Evolutionary conservation across 1,140 invertebrate species (phyloP).

Genomic region (Campoletis sonorensis): DNA sequence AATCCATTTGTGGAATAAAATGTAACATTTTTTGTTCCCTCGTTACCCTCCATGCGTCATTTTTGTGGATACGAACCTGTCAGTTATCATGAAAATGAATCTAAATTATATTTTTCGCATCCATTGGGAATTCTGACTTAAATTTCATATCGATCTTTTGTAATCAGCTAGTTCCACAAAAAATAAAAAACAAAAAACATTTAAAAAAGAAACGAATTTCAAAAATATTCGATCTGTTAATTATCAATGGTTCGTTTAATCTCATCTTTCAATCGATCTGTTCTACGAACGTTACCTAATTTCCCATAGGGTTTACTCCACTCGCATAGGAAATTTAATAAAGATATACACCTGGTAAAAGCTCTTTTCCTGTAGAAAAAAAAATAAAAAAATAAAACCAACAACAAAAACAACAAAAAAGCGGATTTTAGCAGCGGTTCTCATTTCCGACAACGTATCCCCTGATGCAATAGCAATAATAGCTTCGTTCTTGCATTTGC

Average conservation of each 20-base stretch:
- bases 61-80: neutral
- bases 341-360: neutral
- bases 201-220: too few relatives aligned
- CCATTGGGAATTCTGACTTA: too few relatives aligned
- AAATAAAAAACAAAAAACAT: too few relatives aligned
- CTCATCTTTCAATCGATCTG: neutral
- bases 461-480: slow-evolving; percentile 16
- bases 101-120: neutral
- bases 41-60: neutral
- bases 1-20: neutral
- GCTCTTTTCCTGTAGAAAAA: neutral
- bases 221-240: neutral
- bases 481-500: neutral
- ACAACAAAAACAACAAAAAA: too few relatives aligned
- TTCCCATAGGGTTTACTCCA: slow-evolving; percentile 9
- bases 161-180: neutral
- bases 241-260: neutral
- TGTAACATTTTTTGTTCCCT: neutral
- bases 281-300: neutral
- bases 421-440: slow-evolving; percentile 11
- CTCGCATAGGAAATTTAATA: neutral
- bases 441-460: slow-evolving; percentile 1
- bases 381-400: too few relatives aligned
- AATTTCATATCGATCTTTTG: too few relatives aligned
- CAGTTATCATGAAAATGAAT: neutral